Percentiles rank a stretch among this genome's conserved stretches.
Conservation (phyloP, 2,888 invertebrate species). For the Alitta virens region DNA sequence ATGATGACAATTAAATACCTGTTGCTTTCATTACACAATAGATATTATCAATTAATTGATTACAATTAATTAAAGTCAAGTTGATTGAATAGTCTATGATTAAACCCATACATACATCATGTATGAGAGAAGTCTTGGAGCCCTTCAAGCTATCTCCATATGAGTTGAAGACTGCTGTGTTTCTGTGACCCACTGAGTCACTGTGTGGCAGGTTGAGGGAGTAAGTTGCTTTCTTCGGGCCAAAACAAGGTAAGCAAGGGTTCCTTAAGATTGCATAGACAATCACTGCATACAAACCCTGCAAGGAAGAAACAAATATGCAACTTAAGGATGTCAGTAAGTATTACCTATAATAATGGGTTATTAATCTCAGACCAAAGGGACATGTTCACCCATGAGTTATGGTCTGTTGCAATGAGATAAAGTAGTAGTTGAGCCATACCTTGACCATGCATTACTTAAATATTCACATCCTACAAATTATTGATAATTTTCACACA, state of each 20-base stretch:
- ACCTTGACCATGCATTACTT: too few relatives aligned
- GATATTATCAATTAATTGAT: too few relatives aligned
- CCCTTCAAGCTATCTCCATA: slow-evolving; percentile 40
- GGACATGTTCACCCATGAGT: too few relatives aligned
- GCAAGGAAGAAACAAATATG: slow-evolving; percentile 12
- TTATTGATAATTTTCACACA: too few relatives aligned
- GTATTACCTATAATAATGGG: background rate
- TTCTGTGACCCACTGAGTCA: slow-evolving; percentile 14
- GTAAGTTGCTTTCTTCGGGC: slow-evolving; percentile 38
- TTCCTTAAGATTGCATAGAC: slow-evolving; percentile 45
- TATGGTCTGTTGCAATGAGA: too few relatives aligned
- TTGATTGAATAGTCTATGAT: too few relatives aligned
- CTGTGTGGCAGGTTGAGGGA: slow-evolving; percentile 20
- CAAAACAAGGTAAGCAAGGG: slow-evolving; percentile 38
- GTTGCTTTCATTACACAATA: too few relatives aligned
- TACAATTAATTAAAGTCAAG: too few relatives aligned
- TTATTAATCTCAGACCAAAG: too few relatives aligned
- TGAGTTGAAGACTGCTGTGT: slow-evolving; percentile 8
- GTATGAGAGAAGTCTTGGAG: slow-evolving; percentile 42
- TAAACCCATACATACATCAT: slow-evolving; percentile 44
- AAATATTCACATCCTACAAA: too few relatives aligned
- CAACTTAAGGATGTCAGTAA: background rate
- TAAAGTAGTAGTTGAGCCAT: too few relatives aligned
- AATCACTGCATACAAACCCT: slow-evolving; percentile 44
- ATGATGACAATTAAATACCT: too few relatives aligned